Percentiles rank a stretch among this genome's conserved stretches.
Evolutionary conservation across 2,888 invertebrate genomes (phyloP).

Genomic region (Drosophila infuscata): DNA sequence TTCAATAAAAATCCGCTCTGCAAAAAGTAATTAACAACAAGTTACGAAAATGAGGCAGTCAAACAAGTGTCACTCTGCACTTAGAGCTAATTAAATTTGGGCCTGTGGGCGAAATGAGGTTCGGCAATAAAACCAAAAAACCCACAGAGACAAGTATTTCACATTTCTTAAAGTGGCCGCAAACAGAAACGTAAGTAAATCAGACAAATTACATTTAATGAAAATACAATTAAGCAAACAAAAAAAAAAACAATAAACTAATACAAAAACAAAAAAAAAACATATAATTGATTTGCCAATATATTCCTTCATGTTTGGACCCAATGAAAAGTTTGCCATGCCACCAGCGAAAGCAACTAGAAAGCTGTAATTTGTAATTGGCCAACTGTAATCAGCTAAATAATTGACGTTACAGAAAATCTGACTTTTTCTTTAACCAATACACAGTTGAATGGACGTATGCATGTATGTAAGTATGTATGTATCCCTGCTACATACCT

Average conservation of each 20-base stretch:
- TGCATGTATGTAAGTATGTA: slow-evolving; percentile 7
- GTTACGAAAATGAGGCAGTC: slow-evolving; percentile 55
- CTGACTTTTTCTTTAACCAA: slow-evolving; percentile 5
- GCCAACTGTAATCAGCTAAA: slow-evolving; percentile 63
- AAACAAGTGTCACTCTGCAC: slow-evolving; percentile 45
- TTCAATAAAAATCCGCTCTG: slow-evolving; percentile 63
- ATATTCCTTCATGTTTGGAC: slow-evolving; percentile 44
- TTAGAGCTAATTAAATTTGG: slow-evolving; percentile 75
- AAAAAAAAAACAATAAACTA: slow-evolving; percentile 18
- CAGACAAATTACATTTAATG: slow-evolving; percentile 48
- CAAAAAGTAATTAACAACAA: slow-evolving; percentile 77
- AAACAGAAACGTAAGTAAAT: slow-evolving; percentile 49
- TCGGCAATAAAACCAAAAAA: slow-evolving; percentile 38
- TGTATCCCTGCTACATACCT: slow-evolving; percentile 4
- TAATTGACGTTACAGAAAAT: slow-evolving; percentile 63
- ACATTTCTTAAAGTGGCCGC: slow-evolving; percentile 14
- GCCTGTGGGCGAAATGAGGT: slow-evolving; percentile 47
- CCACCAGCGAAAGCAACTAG: background rate
- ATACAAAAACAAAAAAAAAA: background rate
- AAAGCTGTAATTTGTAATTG: slow-evolving; percentile 70
- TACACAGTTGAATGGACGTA: slow-evolving; percentile 9
- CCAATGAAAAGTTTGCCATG: slow-evolving; percentile 42
- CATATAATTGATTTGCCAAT: slow-evolving; percentile 74
- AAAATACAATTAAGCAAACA: slow-evolving; percentile 37
- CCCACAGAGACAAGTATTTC: slow-evolving; percentile 28